Base-by-base conservation (phyloP, 2,888 invertebrate genomes). In the Andricus quercusramuli region DNA sequence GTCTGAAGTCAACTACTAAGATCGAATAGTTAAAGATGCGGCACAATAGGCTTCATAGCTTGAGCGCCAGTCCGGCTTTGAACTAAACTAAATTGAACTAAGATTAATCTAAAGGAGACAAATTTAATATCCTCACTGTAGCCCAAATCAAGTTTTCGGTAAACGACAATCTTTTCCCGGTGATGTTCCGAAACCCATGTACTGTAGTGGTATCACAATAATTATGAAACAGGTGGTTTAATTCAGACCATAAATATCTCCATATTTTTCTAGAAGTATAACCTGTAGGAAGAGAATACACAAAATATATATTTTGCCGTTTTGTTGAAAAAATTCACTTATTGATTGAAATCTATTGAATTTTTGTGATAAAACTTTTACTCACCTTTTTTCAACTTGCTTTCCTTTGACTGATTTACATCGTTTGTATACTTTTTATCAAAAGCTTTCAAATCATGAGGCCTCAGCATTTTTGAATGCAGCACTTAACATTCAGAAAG, bases 171-270 rank as follows among this genome's bases (percentile, higher is more conserved):
- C 78, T 79, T 15, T 82, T 65, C 11, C 59, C 37, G 20, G 62
- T 82, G 2, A 85, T 80, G 25, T 85, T 78, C 25, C 82, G 82
- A 44, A 85, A 85, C 44, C 83, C 85, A 81, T 85, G 85, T 13
- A 85, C 78, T 17, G 82, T 78, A 13, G 85, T 85, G 15, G 44
- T 79, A 47, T 80, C 77, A 68, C 82, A 82, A 77, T 59, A 83
- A 25, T 64, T 29, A 51, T 29, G 17, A 9, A 70, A n/a, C 11
- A 47, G 20, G 25, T 29, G 20, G 4, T 70, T 70, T n/a, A 67
- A 15, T 67, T 22, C 41, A 22, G 15, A 22, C 41, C 41, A 41
- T 13, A 67, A 29, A 22, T 70, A 20, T 70, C 4, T 70, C 29
- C n/a, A 37, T 1, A 6, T 51, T 70, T 20, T 70, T 29, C n/a